These are phyloP conservation scores for Engraulis encrasicolus DNA, from an alignment of 2,113 vertebrate species.

Conservation along the genomic window DNA sequence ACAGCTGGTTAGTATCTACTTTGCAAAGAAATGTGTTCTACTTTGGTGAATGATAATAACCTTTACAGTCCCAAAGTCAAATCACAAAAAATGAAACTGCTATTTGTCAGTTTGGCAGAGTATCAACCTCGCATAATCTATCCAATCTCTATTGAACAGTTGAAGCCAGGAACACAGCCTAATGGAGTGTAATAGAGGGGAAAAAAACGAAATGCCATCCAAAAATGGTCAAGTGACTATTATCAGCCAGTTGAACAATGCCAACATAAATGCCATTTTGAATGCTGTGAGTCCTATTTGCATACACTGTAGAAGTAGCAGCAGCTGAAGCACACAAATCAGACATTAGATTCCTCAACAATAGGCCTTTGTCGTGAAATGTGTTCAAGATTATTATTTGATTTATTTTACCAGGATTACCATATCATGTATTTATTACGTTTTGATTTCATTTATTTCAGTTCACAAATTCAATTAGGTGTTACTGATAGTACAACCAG, in stretches of 20 bases:
- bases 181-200: neutral
- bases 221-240: neutral
- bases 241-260: neutral
- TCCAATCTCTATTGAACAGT: too few species aligned
- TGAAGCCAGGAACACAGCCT: too few species aligned
- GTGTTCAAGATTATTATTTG: neutral
- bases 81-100: neutral
- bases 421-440: too few species aligned
- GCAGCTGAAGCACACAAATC: constrained; percentile 2
- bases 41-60: neutral
- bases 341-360: neutral
- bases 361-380: neutral
- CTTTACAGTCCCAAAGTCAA: neutral
- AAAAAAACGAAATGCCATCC: neutral
- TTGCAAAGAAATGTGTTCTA: neutral
- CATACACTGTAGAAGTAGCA: neutral
- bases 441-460: neutral
- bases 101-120: neutral
- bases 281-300: neutral
- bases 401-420: neutral
- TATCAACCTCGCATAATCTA: too few species aligned
- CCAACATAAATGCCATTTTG: neutral
- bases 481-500: too few species aligned
- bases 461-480: neutral
- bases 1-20: too few species aligned